Conservation (phyloP, 2,888 invertebrate genomes). For the Drosophila antonietae region DNA sequence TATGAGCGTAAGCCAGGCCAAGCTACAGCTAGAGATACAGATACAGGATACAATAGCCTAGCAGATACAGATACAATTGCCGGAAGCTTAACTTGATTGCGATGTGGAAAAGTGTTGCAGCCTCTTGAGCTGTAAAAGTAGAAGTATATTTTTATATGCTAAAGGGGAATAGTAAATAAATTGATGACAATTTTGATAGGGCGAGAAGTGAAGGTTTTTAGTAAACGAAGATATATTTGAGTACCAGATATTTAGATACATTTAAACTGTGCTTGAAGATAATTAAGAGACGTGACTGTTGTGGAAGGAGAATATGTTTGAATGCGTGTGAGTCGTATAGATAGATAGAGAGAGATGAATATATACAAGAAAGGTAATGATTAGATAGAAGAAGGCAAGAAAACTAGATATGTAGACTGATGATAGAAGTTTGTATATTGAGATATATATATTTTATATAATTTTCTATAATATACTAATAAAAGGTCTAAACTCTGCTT, state of each 20-base stretch:
- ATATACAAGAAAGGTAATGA: no score
- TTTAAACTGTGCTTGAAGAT: background rate
- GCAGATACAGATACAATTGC: conserved; percentile 3
- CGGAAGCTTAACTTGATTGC: background rate
- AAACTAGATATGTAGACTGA: no score
- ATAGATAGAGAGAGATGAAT: no score
- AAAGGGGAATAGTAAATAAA: background rate
- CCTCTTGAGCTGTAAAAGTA: background rate
- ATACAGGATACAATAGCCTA: background rate
- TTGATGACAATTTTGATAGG: background rate
- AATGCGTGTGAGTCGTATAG: no score
- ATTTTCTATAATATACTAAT: no score
- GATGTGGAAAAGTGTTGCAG: background rate
- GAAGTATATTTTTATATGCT: background rate
- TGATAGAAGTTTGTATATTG: no score
- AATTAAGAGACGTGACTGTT: background rate
- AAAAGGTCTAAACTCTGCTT: no score
- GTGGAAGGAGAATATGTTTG: background rate
- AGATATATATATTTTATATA: no score
- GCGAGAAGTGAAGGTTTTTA: background rate
- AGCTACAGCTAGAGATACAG: background rate
- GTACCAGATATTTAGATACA: background rate
- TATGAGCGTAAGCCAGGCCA: conserved; percentile 6
- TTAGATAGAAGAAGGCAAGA: no score
- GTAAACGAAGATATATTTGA: background rate